Evolutionary conservation across 2,113 vertebrate species (phyloP), one percentile per base, ranked within the genome.

Genomic region (Poeciliopsis turrubarensis): DNA sequence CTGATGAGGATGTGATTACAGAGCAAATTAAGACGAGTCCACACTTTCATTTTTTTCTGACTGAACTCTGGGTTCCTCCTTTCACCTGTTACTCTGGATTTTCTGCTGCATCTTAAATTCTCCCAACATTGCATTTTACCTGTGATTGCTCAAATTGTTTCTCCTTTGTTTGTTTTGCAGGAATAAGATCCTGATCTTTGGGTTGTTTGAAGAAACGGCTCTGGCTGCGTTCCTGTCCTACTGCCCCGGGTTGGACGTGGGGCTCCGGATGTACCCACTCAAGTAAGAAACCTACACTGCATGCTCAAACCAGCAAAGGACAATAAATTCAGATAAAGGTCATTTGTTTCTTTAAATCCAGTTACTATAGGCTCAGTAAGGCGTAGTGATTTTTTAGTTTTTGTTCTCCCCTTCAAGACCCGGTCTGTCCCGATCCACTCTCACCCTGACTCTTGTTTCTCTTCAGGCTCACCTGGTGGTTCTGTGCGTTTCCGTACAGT

Each of bases 401-500:
- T n/a, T 57, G 51, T 57, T 7, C 22, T 25, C 9, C 51, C 17
- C 17, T 57, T 25, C 22, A 8, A 57, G 22, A 22, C 22, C 51
- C 25, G 22, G 9, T n/a, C 51, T 25, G 51, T 22, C 51, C 51
- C 25, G 51, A 57, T 57, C 51, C 8, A 3, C 51, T 57, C 51
- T 57, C 51, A 57, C 51, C 25, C 22, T n/a, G 17, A 57, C 25
- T 25, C 70, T 19, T 0, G 15, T 65, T 68, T 70, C 77, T 64
- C 32, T 51, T 71, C 86, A 97, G 96, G 94, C 96, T 96, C 78
- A 97, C 95, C 80, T 97, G 96, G 96, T 97, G 96, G 96, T 97
- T 97, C 94, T 97, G 96, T 91, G 96, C 96, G 30, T 97, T 97
- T 92, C 96, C 96, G 12, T 97, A 97, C 94, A 97, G 97, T 89